Conservation (phyloP, 2,113 vertebrate genomes). For the Carlito syrichta region DNA sequence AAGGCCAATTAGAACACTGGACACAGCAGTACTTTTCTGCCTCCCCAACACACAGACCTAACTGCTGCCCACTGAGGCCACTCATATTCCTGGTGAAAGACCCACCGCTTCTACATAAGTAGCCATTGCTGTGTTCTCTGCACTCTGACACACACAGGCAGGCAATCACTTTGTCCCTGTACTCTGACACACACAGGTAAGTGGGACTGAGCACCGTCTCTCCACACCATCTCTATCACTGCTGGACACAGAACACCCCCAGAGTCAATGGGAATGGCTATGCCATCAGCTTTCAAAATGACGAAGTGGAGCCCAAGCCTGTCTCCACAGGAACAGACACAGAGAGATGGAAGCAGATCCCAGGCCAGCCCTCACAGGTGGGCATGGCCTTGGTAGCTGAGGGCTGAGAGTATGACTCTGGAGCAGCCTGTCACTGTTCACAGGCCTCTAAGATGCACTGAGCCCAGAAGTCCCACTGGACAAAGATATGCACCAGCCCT, state of each 20-base stretch:
- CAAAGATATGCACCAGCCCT: neutral
- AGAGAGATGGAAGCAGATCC: neutral
- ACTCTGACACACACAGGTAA: no score
- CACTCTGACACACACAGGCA: no score
- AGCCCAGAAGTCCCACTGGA: neutral
- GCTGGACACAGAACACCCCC: no score
- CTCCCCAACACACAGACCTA: neutral
- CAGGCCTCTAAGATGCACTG: neutral
- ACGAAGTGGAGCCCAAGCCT: neutral
- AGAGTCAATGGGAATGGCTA: neutral
- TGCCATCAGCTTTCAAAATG: neutral
- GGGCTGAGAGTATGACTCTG: neutral
- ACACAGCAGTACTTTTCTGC: neutral
- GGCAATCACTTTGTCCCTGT: no score
- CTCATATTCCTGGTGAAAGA: neutral
- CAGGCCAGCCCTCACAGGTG: no score
- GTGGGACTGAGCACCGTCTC: neutral
- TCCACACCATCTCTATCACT: neutral
- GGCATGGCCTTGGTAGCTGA: neutral
- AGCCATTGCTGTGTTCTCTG: rapidly evolving
- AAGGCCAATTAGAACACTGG: neutral
- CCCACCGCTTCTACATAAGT: neutral
- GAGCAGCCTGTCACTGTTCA: neutral
- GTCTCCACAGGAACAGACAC: neutral
- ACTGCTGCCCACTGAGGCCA: neutral